phyloP scores from a whole-genome alignment of 2,113 vertebrate genomes.

The Gavialis gangeticus region DNA sequence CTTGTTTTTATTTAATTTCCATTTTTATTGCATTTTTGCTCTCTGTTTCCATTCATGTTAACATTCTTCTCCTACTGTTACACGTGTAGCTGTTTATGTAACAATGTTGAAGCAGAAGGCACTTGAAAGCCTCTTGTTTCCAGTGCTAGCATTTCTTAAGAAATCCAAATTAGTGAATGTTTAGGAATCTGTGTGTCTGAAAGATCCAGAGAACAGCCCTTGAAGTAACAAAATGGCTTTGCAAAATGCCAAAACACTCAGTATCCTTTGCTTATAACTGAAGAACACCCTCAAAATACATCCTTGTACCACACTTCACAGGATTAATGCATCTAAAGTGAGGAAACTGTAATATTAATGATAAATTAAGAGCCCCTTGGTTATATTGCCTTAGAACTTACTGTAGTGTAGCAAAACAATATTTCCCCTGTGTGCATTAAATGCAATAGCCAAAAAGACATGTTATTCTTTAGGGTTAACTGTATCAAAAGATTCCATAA shows the following conservation, averaged over 20 bases:
- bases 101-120: background rate
- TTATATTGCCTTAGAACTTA: background rate
- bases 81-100: background rate
- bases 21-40: constrained; percentile 57
- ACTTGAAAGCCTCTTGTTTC: background rate
- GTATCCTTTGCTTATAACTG: background rate
- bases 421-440: background rate
- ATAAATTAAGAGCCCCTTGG: constrained; percentile 20
- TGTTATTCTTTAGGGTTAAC: background rate
- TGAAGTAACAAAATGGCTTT: constrained; percentile 1
- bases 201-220: background rate
- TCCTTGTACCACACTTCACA: background rate
- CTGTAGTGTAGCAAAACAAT: background rate
- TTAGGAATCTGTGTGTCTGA: background rate
- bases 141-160: background rate
- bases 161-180: background rate
- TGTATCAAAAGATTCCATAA: background rate
- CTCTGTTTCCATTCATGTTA: constrained; percentile 20
- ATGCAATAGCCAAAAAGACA: background rate
- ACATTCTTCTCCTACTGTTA: constrained; percentile 3
- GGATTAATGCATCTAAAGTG: background rate
- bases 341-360: constrained; percentile 16
- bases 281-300: background rate
- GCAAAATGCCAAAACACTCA: background rate
- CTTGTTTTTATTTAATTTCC: constrained; percentile 62